phyloP scores from a whole-genome alignment of 2,797 vertebrate species.

The Lepilemur ruficaudatus region DNA sequence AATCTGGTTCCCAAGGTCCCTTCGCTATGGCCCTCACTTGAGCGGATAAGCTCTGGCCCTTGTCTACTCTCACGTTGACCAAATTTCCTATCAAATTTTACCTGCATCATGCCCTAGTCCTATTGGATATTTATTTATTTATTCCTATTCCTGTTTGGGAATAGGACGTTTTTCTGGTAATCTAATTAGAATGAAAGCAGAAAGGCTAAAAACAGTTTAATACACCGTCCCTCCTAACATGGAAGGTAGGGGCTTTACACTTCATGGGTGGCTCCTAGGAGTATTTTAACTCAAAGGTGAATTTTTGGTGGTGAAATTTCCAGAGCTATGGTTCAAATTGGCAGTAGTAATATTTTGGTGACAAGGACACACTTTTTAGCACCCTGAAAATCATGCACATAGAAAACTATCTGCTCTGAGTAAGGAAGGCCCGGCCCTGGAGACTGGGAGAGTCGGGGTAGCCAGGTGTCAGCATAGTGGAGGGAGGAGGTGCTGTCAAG shows the following conservation, averaged over 20 bases:
- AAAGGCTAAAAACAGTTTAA: background rate
- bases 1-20: background rate
- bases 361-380: background rate
- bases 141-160: background rate
- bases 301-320: conserved; percentile 4
- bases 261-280: background rate
- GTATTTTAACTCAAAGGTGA: background rate
- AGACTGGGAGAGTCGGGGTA: background rate
- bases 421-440: background rate
- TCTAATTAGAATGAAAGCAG: background rate
- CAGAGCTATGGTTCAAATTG: background rate
- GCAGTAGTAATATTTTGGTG: background rate
- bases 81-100: background rate
- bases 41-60: background rate
- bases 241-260: background rate
- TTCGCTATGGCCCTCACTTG: background rate
- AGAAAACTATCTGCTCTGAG: background rate
- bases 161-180: background rate
- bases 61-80: background rate
- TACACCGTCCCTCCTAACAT: background rate
- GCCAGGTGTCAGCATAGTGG: background rate
- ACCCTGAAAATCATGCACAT: background rate
- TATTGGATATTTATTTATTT: background rate
- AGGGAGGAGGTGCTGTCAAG: background rate
- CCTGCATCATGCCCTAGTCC: background rate